Conservation (phyloP, 2,113 vertebrate species). For the Cyanoderma ruficeps region DNA sequence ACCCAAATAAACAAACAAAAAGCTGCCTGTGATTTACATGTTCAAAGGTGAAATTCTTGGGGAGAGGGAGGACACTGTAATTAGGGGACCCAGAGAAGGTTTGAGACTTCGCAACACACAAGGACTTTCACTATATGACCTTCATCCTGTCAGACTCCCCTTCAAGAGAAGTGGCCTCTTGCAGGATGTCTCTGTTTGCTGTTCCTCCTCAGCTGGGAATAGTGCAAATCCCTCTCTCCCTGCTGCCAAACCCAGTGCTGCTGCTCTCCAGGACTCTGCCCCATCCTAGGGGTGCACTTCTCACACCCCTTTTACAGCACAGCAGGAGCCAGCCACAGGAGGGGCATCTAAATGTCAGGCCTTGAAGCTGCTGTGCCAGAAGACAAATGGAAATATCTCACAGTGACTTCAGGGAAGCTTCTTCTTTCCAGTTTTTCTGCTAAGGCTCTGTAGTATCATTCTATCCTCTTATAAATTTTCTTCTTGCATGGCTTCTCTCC, state of each 20-base stretch:
- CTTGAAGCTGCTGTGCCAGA: neutral
- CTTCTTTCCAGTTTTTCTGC: neutral
- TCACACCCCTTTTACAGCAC: neutral
- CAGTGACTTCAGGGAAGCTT: neutral
- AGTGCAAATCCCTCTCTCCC: neutral
- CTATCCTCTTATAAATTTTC: neutral
- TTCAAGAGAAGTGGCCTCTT: neutral
- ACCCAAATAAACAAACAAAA: neutral
- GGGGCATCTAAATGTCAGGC: neutral
- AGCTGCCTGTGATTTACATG: neutral
- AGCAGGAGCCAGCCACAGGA: neutral
- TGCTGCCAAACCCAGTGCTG: neutral
- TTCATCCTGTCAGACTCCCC: neutral
- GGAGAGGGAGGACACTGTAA: neutral
- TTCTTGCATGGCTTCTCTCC: slow-evolving; percentile 21
- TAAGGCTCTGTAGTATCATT: neutral
- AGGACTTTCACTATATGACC: neutral
- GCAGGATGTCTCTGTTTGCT: neutral
- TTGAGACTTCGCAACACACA: neutral
- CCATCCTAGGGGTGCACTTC: neutral
- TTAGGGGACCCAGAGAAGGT: neutral
- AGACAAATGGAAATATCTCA: neutral
- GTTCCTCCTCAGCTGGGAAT: neutral
- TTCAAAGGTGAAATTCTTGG: neutral
- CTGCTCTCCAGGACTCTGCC: neutral